Evolutionary conservation across 2,113 vertebrate species (phyloP), one percentile per base, ranked within the genome.

Genomic region (Xiphorhynchus elegans): DNA sequence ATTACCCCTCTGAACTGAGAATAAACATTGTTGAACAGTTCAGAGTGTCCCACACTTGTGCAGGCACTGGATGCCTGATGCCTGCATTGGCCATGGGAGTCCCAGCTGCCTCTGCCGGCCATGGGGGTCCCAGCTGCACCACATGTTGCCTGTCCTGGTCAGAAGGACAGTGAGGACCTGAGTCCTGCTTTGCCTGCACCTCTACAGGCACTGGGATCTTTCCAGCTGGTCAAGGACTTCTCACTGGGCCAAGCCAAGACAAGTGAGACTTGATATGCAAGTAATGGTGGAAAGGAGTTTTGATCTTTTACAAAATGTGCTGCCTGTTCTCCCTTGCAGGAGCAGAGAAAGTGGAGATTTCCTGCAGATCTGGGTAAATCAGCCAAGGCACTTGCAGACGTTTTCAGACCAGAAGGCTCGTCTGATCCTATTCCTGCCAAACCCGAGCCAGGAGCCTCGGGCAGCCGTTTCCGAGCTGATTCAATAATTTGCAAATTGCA

Each of bases 91-190:
- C 6, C 16, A 3, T 11, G 64, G 10, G 28, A n/a, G 11, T 52
- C 56, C 17, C 46, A 33, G 20, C 25, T 49, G 76, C 24, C 29
- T 55, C 15, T 4, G 1, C 50, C 14, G 67, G 11, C 46, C 5
- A 0, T 16, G 6, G 56, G 40, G 80, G 33, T 42, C 56, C 23
- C 28, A 4, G 52, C 67, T 72, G 62, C 3, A 0, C 60, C 33
- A 0, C 2, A 21, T 23, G 0, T 0, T 8, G 52, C n/a, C 68
- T 2, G 0, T 68, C 44, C 68, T 21, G 44, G 28, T 10, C 1
- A 0, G 2, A 24, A 29, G 35, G 10, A 2, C 13, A 4, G 56
- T 0, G 0, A 72, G 70, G 62, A 59, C 49, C 62, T 39, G 28
- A 11, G 15, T 40, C 49, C 67, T 24, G 72, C 68, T 75, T 4